Conservation (phyloP, 1,140 invertebrate species). For the Protaetia brevitarsis region DNA sequence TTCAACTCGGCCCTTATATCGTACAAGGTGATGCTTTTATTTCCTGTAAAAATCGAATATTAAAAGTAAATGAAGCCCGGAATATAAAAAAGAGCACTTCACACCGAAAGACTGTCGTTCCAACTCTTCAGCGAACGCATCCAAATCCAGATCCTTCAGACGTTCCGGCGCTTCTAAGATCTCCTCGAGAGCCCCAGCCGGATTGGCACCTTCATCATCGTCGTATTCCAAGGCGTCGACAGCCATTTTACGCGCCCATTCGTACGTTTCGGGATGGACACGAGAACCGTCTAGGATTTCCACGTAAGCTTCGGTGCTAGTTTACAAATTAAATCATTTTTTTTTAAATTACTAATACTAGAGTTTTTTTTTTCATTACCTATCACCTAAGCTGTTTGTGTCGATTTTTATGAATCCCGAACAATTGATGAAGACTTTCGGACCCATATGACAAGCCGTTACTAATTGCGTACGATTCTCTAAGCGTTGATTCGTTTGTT, state of each 20-base stretch:
- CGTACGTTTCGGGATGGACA: conserved; percentile 98
- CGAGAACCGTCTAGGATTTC: conserved; percentile 96
- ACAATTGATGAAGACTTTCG: conserved; percentile 98
- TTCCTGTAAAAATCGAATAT: conserved; percentile 72
- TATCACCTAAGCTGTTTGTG: conserved; percentile 88
- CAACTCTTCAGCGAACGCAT: conserved; percentile 97
- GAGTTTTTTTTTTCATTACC: conserved; percentile 38
- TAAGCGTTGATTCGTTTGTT: conserved; percentile 88
- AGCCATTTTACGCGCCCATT: conserved; percentile 99
- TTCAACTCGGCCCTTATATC: conserved; percentile 96
- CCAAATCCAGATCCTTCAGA: conserved; percentile 94
- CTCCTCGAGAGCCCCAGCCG: conserved; percentile 94
- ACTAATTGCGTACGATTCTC: conserved; percentile 96
- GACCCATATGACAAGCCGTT: conserved; percentile 93
- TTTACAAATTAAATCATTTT: conserved; percentile 26
- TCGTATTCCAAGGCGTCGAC: conserved; percentile 98
- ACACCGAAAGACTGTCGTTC: conserved; percentile 72
- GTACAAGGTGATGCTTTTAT: conserved; percentile 96
- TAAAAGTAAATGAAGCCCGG: not conserved
- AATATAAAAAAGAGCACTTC: not conserved
- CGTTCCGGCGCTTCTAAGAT: conserved; percentile 94
- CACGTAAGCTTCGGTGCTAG: conserved; percentile 86
- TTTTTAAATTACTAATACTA: not conserved
- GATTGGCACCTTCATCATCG: conserved; percentile 93
- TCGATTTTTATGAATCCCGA: conserved; percentile 99